A percentile compares a stretch with the other conserved stretches of the same genome.
Conservation (phyloP, 2,888 invertebrate genomes). For the Polyploca ridens region DNA sequence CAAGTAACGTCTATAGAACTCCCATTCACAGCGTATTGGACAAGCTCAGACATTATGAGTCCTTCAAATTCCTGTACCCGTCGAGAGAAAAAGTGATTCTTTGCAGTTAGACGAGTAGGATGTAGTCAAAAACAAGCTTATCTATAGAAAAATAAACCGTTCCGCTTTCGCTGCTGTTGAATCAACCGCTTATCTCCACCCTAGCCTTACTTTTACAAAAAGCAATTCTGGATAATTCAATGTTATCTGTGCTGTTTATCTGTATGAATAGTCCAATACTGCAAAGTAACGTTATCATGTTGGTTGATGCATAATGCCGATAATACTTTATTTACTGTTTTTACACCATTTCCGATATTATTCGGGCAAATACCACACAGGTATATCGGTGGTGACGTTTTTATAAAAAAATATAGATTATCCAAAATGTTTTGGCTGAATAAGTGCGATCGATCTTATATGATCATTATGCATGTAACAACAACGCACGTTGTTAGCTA, state of each 20-base stretch:
- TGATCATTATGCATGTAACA: too few species aligned
- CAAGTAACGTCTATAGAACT: too few species aligned
- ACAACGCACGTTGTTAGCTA: too few species aligned
- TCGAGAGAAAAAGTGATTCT: too few species aligned
- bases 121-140: too few species aligned
- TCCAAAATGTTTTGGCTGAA: too few species aligned
- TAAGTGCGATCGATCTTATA: too few species aligned
- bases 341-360: conserved; percentile 1
- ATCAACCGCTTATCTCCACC: conserved; percentile 1
- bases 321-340: conserved; percentile 8
- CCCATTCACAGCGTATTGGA: too few species aligned
- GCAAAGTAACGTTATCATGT: conserved; percentile 6
- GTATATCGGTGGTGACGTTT: background rate
- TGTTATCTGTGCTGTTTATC: conserved; percentile 23
- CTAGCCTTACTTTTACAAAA: background rate
- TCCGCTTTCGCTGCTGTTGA: background rate
- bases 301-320: conserved; percentile 5
- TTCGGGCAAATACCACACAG: background rate
- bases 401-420: background rate
- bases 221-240: conserved; percentile 7
- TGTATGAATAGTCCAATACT: conserved; percentile 22
- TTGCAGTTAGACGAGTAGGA: too few species aligned
- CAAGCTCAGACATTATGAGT: too few species aligned
- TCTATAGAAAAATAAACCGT: background rate
- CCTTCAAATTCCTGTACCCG: too few species aligned